A percentile compares a stretch with the other conserved stretches of the same genome.
Evolutionary conservation across 1,140 invertebrate genomes (phyloP).

Genomic region (Dryas iulia): DNA sequence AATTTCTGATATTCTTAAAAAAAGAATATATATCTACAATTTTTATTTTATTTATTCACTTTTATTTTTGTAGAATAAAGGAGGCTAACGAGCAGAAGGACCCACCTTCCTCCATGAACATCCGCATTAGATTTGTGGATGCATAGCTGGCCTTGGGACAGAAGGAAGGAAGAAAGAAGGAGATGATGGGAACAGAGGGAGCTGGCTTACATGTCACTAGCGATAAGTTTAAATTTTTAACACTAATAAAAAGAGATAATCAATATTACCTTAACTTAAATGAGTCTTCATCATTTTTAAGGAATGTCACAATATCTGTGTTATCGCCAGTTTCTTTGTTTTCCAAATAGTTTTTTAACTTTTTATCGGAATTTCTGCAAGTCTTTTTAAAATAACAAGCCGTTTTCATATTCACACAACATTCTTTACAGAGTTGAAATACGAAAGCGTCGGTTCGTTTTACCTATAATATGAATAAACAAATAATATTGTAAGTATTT

Average conservation of each 20-base stretch:
- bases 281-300: conserved; percentile 59
- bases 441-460: conserved; percentile 60
- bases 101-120: too few species aligned
- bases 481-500: too few species aligned
- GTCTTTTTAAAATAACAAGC: conserved; percentile 66
- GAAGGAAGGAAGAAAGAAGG: too few species aligned
- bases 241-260: background rate
- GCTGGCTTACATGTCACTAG: too few species aligned
- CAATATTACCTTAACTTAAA: conserved; percentile 47
- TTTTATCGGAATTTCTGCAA: conserved; percentile 57
- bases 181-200: too few species aligned
- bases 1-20: too few species aligned
- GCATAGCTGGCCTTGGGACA: too few species aligned
- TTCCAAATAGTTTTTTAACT: conserved; percentile 49
- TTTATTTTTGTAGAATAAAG: too few species aligned
- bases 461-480: conserved; percentile 42
- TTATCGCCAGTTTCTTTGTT: conserved; percentile 43
- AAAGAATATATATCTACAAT: too few species aligned
- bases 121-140: conserved; percentile 2
- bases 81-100: too few species aligned
- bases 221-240: too few species aligned
- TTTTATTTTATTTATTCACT: too few species aligned
- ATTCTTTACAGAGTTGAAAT: conserved; percentile 69
- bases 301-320: conserved; percentile 29
- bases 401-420: conserved; percentile 56